A percentile compares a stretch with the other conserved stretches of the same genome.
Conservation (phyloP, 1,140 invertebrate species). For the Drosophila asahinai region DNA sequence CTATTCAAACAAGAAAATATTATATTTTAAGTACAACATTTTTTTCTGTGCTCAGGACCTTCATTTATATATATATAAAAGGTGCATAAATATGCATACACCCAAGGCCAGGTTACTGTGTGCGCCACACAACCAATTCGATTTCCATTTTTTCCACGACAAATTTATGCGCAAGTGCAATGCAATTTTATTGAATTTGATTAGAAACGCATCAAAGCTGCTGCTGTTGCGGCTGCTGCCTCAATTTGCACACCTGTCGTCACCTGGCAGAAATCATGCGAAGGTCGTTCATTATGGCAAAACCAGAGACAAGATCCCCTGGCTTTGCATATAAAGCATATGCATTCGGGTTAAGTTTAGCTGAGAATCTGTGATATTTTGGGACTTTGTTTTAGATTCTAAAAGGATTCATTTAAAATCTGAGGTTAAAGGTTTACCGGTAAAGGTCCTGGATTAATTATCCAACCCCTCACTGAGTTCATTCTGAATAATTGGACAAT, state of each 20-base stretch:
- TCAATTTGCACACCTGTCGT: constrained; percentile 25
- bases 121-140: constrained; percentile 30
- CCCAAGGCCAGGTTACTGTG: constrained; percentile 8
- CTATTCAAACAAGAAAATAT: too few species aligned
- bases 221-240: constrained; percentile 11
- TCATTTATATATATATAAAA: background rate
- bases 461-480: too few species aligned
- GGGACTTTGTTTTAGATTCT: background rate
- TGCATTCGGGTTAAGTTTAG: constrained; percentile 25
- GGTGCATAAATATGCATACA: constrained; percentile 42
- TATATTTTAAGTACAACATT: too few species aligned
- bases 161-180: constrained; percentile 50
- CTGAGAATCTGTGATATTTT: background rate
- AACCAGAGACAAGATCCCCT: too few species aligned
- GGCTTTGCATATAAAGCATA: background rate
- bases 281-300: constrained; percentile 35
- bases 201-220: constrained; percentile 46
- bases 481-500: constrained; percentile 8
- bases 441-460: background rate
- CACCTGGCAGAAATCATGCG: constrained; percentile 18
- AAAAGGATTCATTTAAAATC: too few species aligned
- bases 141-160: constrained; percentile 41
- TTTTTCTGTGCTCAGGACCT: constrained; percentile 8
- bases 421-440: too few species aligned
- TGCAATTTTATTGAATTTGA: constrained; percentile 55